Conservation (phyloP, 2,113 vertebrate genomes). For the Columba janthina region DNA sequence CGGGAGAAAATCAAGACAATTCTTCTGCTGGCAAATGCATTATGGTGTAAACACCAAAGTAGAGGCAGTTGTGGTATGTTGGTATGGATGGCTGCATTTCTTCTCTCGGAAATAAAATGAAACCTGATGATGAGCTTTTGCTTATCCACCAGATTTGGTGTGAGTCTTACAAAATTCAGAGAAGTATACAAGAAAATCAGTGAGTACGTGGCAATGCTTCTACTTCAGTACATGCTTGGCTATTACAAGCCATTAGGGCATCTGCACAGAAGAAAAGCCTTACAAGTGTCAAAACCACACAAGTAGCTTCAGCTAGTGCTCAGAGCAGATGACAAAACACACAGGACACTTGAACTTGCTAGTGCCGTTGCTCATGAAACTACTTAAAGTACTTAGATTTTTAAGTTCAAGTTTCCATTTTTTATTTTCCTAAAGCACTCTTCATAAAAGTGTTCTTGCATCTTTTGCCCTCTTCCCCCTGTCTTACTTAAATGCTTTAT, state of each 20-base stretch:
- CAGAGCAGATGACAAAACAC: background rate
- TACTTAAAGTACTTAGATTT: background rate
- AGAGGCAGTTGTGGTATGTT: background rate
- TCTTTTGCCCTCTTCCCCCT: background rate
- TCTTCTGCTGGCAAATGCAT: accelerated
- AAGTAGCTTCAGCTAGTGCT: background rate
- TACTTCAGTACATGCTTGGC: accelerated
- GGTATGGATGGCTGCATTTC: background rate
- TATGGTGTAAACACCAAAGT: accelerated
- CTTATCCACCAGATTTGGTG: background rate
- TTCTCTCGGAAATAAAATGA: background rate
- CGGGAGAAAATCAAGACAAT: accelerated
- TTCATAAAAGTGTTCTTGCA: background rate
- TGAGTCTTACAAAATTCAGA: accelerated
- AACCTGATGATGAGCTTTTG: accelerated
- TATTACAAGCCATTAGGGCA: accelerated
- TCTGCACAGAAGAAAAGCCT: background rate
- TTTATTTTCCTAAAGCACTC: background rate
- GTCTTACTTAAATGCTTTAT: background rate
- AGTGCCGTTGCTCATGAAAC: background rate
- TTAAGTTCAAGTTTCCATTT: no score
- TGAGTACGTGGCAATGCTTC: no score
- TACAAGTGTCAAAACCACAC: background rate
- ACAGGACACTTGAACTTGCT: background rate
- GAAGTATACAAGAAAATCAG: background rate